phyloP scores from a whole-genome alignment of 1,140 invertebrate genomes.

The Bombyx mandarina region DNA sequence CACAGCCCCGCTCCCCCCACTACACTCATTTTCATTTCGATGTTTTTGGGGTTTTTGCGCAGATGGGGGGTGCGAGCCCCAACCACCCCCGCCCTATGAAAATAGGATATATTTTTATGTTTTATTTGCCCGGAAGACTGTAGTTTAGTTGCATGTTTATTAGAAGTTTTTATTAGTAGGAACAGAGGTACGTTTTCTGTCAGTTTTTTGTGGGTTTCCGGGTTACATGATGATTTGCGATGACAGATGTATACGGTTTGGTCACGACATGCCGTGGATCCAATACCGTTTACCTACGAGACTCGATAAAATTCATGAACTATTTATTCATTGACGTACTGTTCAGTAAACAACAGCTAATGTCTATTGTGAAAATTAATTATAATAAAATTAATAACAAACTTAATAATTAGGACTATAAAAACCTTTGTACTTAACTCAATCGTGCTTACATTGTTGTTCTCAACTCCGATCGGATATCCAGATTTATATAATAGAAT shows the following conservation, averaged over 20 bases:
- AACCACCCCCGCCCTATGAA: conserved; percentile 59
- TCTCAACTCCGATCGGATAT: no score
- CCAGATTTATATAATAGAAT: no score
- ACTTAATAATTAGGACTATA: no score
- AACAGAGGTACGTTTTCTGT: conserved; percentile 42
- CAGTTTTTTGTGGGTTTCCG: conserved; percentile 24
- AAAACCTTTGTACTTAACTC: no score
- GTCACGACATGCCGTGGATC: conserved; percentile 55
- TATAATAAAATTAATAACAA: no score
- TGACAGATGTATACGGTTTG: conserved; percentile 28
- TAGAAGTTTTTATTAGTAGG: conserved; percentile 69
- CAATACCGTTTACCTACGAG: not conserved
- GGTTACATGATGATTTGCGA: conserved; percentile 42
- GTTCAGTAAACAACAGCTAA: no score
- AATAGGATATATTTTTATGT: conserved; percentile 72
- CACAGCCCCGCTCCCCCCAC: conserved; percentile 47
- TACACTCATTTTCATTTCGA: conserved; percentile 70
- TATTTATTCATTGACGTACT: no score
- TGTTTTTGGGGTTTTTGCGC: conserved; percentile 70
- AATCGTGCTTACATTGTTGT: no score
- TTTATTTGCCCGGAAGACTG: conserved; percentile 67
- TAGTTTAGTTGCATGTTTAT: conserved; percentile 70
- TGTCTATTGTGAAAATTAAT: no score
- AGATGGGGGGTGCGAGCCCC: conserved; percentile 34
- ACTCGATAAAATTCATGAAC: no score